Evolutionary conservation across 2,797 vertebrate species (phyloP), one percentile per base, ranked within the genome.

Genomic region (Gymnothorax javanicus): DNA sequence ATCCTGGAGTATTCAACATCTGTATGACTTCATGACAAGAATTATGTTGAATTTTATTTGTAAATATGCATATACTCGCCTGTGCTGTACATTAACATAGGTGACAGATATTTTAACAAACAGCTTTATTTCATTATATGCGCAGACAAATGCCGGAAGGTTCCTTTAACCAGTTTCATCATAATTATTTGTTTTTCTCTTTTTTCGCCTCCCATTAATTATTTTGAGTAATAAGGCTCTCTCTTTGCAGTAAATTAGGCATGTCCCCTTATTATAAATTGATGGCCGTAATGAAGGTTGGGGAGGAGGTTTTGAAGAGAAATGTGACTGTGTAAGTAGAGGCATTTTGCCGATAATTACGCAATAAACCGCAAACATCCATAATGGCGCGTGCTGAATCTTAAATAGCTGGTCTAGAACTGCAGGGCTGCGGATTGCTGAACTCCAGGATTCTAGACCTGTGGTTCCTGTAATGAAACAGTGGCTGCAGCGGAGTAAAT

Each of bases 201-300:
- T 93, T 94, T 93, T 94, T 93, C 92, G 92, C 89, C 88, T 91
- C 50, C 89, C 64, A 82, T 91, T 93, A 93, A 94, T 93, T 91
- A 93, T 87, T 43, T 4, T 43, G 59, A 84, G 86, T 75, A 69
- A 84, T 88, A 92, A 93, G 33, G 91, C 92, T 93, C 94, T 93
- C 67, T 88, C 88, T 90, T 91, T 89, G 89, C 87, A 85, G 84
- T 89, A 89, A 92, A 92, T 93, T 87, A 88, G 88, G 91, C 86
- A 77, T 88, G 91, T 91, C 88, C 88, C 88, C 92, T 62, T 86
- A 91, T 91, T 91, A 88, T 84, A 92, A 85, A 86, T 90, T 83
- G 89, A 89, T 88, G 88, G 81, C 91, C 87, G 90, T 91, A 88
- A 67, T 75, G 77, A 90, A 91, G 88, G 89, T 87, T 86, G 59